Evolutionary conservation across 2,888 invertebrate species (phyloP).

Genomic region (Temnothorax rugatulus): DNA sequence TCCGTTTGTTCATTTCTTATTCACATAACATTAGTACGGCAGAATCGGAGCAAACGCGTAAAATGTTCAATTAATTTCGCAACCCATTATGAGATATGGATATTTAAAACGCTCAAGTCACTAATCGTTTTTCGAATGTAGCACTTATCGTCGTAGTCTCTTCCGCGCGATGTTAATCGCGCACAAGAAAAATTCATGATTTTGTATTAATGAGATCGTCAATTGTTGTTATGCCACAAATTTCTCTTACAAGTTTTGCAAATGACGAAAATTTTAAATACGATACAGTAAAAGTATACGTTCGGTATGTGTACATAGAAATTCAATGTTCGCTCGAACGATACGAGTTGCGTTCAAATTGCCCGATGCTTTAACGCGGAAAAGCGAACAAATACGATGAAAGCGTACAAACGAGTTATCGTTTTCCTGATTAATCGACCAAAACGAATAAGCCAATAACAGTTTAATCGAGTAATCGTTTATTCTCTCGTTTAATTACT

Average conservation of each 20-base stretch:
- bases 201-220: background rate
- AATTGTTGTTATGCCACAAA: background rate
- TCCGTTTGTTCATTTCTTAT: constrained; percentile 36
- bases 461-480: constrained; percentile 53
- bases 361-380: constrained; percentile 33
- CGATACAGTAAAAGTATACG: background rate
- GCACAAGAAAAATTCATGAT: background rate
- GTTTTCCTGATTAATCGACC: constrained; percentile 53
- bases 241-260: background rate
- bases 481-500: constrained; percentile 52
- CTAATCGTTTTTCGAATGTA: constrained; percentile 15
- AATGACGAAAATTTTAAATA: background rate
- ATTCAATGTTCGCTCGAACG: constrained; percentile 5
- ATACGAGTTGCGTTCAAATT: constrained; percentile 37
- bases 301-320: background rate
- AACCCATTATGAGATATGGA: constrained; percentile 27
- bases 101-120: constrained; percentile 27
- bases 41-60: constrained; percentile 8
- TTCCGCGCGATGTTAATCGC: background rate
- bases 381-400: constrained; percentile 52
- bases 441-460: constrained; percentile 55
- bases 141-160: background rate
- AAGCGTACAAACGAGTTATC: constrained; percentile 51
- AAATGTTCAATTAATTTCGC: constrained; percentile 36
- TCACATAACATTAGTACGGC: background rate